Conservation (phyloP, 2,797 vertebrate genomes). For the Pseudotriccus pelzelni region DNA sequence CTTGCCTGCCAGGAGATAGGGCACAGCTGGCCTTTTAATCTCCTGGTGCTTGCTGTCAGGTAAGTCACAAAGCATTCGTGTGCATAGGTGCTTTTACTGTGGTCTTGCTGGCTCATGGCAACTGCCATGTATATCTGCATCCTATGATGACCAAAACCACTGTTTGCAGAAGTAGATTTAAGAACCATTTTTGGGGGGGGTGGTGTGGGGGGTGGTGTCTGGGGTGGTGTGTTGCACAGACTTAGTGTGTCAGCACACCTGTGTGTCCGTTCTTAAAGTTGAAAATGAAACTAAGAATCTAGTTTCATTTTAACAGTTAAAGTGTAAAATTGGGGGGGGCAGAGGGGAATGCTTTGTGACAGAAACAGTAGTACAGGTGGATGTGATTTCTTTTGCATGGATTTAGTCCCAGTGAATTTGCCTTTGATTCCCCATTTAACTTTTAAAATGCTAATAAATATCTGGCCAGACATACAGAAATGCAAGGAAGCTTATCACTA, state of each 20-base stretch:
- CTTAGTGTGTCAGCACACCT: background rate
- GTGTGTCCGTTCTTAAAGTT: background rate
- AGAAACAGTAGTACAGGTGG: background rate
- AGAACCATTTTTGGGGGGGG: fast-evolving
- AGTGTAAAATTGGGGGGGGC: background rate
- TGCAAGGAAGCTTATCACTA: background rate
- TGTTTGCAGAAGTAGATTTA: background rate
- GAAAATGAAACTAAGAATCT: background rate
- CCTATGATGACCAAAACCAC: background rate
- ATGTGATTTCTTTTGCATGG: background rate
- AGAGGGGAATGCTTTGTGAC: background rate
- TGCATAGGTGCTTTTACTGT: background rate
- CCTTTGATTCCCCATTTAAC: background rate
- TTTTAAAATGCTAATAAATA: background rate
- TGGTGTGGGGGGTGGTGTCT: too few species aligned
- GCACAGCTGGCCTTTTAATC: background rate
- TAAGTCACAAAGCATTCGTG: background rate
- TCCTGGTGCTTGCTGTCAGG: background rate
- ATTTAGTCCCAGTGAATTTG: background rate
- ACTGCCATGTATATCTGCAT: background rate
- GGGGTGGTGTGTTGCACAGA: background rate
- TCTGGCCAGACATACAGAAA: background rate
- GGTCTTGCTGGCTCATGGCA: background rate
- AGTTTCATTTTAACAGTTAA: background rate
- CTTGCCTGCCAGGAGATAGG: background rate